Percentiles rank a stretch among this genome's conserved stretches.
These are phyloP conservation scores for Siniperca chuatsi DNA, from an alignment of 2,113 vertebrate genomes.

Conservation along the genomic window DNA sequence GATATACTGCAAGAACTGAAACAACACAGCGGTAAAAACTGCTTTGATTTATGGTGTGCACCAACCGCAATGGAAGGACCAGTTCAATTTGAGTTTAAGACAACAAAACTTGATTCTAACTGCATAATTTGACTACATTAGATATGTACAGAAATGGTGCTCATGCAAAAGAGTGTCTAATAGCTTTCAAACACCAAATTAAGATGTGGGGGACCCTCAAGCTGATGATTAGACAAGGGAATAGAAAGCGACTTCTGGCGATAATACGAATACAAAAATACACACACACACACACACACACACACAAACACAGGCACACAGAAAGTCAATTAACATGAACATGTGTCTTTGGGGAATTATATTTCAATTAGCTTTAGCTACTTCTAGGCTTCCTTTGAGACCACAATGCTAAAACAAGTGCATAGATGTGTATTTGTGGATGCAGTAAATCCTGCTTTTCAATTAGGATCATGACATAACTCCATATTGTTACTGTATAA, in stretches of 20 bases:
- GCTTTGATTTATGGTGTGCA: slow-evolving; percentile 23
- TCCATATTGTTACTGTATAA: slow-evolving; percentile 62
- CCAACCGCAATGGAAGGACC: slow-evolving; percentile 1
- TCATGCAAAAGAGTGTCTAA: slow-evolving; percentile 57
- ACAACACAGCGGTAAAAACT: slow-evolving; percentile 6
- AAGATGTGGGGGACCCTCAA: slow-evolving; percentile 65
- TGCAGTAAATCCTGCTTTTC: slow-evolving; percentile 72
- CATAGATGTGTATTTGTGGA: slow-evolving; percentile 66
- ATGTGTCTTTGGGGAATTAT: slow-evolving; percentile 80
- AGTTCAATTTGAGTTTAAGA: slow-evolving; percentile 25
- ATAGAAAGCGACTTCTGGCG: slow-evolving; percentile 70
- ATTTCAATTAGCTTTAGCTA: slow-evolving; percentile 82
- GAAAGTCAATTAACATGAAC: slow-evolving; percentile 79
- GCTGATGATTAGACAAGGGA: slow-evolving; percentile 77
- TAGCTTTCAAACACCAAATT: slow-evolving; percentile 69
- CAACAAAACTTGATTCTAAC: slow-evolving; percentile 32
- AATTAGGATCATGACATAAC: slow-evolving; percentile 72
- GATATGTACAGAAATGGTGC: slow-evolving; percentile 45
- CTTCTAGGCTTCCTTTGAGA: slow-evolving; percentile 72
- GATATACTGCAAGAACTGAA: slow-evolving; percentile 12
- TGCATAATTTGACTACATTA: slow-evolving; percentile 41
- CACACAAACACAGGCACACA: slow-evolving; percentile 53
- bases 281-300: slow-evolving; percentile 42
- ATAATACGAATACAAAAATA: slow-evolving; percentile 59
- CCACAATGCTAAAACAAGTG: slow-evolving; percentile 62